A percentile compares a stretch with the other conserved stretches of the same genome.
Evolutionary conservation across 2,888 invertebrate genomes (phyloP).

Genomic region (Watsonalla binaria): DNA sequence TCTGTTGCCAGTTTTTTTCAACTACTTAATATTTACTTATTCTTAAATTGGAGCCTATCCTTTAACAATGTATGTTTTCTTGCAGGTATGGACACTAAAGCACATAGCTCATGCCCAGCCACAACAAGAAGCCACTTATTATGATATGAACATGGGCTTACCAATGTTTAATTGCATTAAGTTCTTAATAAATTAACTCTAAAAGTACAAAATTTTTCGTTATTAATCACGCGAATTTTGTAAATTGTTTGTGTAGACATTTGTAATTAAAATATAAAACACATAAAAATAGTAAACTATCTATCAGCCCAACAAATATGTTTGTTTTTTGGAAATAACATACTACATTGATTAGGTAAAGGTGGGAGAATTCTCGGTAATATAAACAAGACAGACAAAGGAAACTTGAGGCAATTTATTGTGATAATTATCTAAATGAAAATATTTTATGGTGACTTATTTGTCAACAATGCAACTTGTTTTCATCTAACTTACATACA

Average conservation of each 20-base stretch:
- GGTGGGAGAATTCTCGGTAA: background rate
- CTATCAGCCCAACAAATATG: constrained; percentile 33
- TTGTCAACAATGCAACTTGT: constrained; percentile 49
- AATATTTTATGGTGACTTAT: constrained; percentile 45
- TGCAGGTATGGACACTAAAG: constrained; percentile 75
- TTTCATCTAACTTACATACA: constrained; percentile 32
- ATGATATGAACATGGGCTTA: constrained; percentile 40
- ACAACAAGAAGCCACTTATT: constrained; percentile 21
- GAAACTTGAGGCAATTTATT: constrained; percentile 61
- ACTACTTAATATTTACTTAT: constrained; percentile 1
- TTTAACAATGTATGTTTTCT: constrained; percentile 20
- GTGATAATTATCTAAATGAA: constrained; percentile 49
- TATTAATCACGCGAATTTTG: constrained; percentile 52
- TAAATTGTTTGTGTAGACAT: constrained; percentile 32
- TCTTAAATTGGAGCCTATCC: background rate
- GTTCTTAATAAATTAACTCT: constrained; percentile 57
- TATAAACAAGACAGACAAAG: constrained; percentile 15
- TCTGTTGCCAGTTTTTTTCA: no score
- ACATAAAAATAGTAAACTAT: constrained; percentile 54
- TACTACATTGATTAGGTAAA: constrained; percentile 1
- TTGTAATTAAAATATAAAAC: constrained; percentile 42
- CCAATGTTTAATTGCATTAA: constrained; percentile 57
- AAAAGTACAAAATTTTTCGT: constrained; percentile 51
- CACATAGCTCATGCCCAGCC: constrained; percentile 10
- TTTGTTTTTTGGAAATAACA: constrained; percentile 37